These are phyloP conservation scores for Proisotoma minuta DNA, from an alignment of 2,888 invertebrate genomes.

Conservation along the genomic window DNA sequence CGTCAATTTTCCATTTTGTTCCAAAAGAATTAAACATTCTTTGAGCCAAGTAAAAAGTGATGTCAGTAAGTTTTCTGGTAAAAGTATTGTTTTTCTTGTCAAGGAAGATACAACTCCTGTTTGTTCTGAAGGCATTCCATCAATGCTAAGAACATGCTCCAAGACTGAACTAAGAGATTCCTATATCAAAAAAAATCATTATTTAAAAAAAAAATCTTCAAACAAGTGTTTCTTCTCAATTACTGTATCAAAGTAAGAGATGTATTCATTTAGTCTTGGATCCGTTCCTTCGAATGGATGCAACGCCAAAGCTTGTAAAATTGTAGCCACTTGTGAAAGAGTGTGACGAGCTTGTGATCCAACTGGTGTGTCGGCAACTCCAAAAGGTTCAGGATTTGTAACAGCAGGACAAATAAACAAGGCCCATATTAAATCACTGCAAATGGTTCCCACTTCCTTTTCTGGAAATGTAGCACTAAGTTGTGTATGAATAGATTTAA, in stretches of 20 bases:
- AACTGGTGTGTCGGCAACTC: slow-evolving; percentile 59
- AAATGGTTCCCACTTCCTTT: slow-evolving; percentile 60
- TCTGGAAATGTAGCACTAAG: slow-evolving; percentile 34
- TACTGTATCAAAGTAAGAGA: slow-evolving; percentile 44
- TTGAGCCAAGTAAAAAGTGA: slow-evolving; percentile 41
- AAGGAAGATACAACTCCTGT: slow-evolving; percentile 35
- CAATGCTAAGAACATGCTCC: slow-evolving; percentile 43
- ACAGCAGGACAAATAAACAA: slow-evolving; percentile 67
- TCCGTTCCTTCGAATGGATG: slow-evolving; percentile 77
- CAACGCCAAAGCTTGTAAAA: slow-evolving; percentile 84
- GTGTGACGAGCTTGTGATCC: slow-evolving; percentile 45
- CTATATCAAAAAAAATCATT: slow-evolving; percentile 14
- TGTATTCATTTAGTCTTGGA: slow-evolving; percentile 62
- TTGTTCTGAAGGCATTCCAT: slow-evolving; percentile 40
- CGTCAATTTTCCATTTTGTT: slow-evolving; percentile 43
- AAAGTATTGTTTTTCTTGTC: slow-evolving; percentile 38
- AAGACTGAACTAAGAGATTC: slow-evolving; percentile 40
- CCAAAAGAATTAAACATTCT: slow-evolving; percentile 43
- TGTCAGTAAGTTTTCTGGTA: slow-evolving; percentile 45
- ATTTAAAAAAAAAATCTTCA: background rate
- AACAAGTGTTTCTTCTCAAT: no score
- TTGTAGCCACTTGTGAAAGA: slow-evolving; percentile 67
- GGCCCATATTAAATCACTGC: slow-evolving; percentile 81
- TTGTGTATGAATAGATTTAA: slow-evolving; percentile 44
- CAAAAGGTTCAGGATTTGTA: slow-evolving; percentile 91